Conservation (phyloP, 2,888 invertebrate genomes). For the Nemoura dubitans region DNA sequence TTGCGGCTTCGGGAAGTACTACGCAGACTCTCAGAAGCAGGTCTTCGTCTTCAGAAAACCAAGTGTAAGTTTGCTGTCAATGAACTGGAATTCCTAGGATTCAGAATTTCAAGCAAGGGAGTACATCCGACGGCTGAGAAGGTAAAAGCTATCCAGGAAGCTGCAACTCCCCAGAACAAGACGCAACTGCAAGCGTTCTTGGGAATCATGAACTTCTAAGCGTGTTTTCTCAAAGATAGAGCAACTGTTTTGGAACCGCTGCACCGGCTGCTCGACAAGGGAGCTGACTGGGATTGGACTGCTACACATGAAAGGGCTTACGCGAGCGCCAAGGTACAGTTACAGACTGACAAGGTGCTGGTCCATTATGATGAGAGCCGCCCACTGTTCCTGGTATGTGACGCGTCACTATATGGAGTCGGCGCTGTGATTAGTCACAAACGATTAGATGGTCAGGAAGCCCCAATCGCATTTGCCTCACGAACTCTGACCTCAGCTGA, state of each 20-base stretch:
- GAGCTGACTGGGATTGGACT: constrained; percentile 50
- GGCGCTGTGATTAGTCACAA: constrained; percentile 54
- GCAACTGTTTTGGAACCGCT: constrained; percentile 31
- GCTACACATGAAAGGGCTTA: constrained; percentile 52
- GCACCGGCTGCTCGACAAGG: constrained; percentile 27
- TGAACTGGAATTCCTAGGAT: constrained; percentile 48
- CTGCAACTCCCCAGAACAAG: constrained; percentile 45
- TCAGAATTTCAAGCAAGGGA: constrained; percentile 44
- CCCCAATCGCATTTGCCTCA: constrained; percentile 56
- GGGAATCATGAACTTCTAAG: constrained; percentile 48
- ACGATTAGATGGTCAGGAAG: constrained; percentile 54
- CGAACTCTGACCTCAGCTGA: constrained; percentile 53
- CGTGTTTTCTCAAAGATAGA: constrained; percentile 29
- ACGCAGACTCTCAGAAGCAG: not conserved
- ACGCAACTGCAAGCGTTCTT: constrained; percentile 47
- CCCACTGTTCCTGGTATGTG: constrained; percentile 49
- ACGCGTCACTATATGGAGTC: constrained; percentile 53
- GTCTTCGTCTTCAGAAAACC: constrained; percentile 21
- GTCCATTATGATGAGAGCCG: constrained; percentile 48
- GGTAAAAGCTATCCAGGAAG: constrained; percentile 46
- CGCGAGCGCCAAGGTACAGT: constrained; percentile 50
- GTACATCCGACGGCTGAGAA: constrained; percentile 48
- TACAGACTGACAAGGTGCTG: constrained; percentile 44
- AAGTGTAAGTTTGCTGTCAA: constrained; percentile 50
- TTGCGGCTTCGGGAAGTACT: constrained; percentile 19